Base-by-base conservation (phyloP, 92 coral and sea anemone genomes). In the Hydrozoanthus gracilis region DNA sequence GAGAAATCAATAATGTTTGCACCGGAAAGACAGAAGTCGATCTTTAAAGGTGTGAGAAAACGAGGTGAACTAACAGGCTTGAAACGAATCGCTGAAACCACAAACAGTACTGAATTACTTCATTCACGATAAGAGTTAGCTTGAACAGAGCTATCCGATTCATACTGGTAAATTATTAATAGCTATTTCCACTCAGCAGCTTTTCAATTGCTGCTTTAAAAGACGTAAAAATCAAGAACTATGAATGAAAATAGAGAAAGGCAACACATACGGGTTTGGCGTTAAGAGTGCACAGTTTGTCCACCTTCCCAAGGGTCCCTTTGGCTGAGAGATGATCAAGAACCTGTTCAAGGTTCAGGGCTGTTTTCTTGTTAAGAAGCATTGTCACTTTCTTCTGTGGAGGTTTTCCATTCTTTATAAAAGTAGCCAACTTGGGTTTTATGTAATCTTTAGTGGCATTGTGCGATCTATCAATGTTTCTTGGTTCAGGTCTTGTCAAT, bases 361-460 rank as follows among this genome's bases (percentile, higher is more conserved):
- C 99, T 71, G 99, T 96, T 87, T 96, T 96, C 58, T 88, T 87
- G 79, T 96, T 96, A 35, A 96, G 93, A 9, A 96, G 90, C 99
- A 96, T 96, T 89, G 99, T 96, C n/a, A 96, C 99, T 91, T 96
- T 96, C 96, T 96, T 96, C 87, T 95, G 98, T 18, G 99, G 99
- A 64, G 98, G 98, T 68, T 96, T 96, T 46, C 99, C 99, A 83
- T 92, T 91, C 91, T 96, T 96, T 71, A 96, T 93, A 56, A 96
- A 95, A 11, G 99, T 96, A 68, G 95, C 98, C 89, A 96, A 88
- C 84, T 95, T 96, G 45, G 99, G 97, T 87, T 94, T 94, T 92
- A 96, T 95, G 93, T 90, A 96, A 86, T 96, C 99, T 67, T 92
- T 90, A 68, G 91, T 93, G 62, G 76, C 51, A 8, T 27, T 71